These are phyloP conservation scores for Alviniconcha strummeri DNA, from an alignment of 2,888 invertebrate species.

Conservation along the genomic window DNA sequence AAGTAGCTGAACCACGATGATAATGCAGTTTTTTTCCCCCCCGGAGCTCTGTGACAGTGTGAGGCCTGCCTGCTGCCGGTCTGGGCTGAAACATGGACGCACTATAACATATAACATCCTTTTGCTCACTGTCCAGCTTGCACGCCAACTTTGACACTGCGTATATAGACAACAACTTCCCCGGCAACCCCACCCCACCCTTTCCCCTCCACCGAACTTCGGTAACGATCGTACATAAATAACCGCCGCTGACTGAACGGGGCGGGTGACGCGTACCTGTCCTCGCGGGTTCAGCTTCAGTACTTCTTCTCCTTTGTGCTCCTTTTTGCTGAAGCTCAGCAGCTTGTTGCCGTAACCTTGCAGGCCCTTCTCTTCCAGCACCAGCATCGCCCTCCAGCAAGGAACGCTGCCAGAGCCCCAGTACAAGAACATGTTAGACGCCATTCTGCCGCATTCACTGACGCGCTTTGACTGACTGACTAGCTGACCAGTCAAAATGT, in stretches of 20 bases:
- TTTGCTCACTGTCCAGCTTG: too few species aligned
- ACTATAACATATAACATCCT: too few species aligned
- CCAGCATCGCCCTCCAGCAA: constrained; percentile 59
- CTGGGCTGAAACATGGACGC: too few species aligned
- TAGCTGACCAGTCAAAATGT: neutral
- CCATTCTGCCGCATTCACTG: constrained; percentile 10
- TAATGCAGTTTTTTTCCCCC: too few species aligned
- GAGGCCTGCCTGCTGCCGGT: too few species aligned
- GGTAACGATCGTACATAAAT: neutral
- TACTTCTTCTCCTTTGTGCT: constrained; percentile 57
- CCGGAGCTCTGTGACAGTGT: too few species aligned
- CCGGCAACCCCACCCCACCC: too few species aligned
- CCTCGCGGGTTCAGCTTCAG: constrained; percentile 59
- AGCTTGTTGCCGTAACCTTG: constrained; percentile 48
- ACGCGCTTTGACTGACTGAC: neutral
- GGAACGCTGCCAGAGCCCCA: constrained; percentile 66
- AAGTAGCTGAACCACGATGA: too few species aligned
- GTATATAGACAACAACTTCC: neutral
- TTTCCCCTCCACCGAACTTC: too few species aligned
- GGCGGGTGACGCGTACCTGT: constrained; percentile 45
- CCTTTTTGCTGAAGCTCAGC: constrained; percentile 56
- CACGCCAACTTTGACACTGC: neutral
- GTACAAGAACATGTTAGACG: constrained; percentile 51
- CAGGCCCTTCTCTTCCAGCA: constrained; percentile 59
- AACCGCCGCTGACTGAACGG: neutral